A percentile compares a stretch with the other conserved stretches of the same genome.
Conservation (phyloP, 2,113 vertebrate species). For the Corvus moneduloides region DNA sequence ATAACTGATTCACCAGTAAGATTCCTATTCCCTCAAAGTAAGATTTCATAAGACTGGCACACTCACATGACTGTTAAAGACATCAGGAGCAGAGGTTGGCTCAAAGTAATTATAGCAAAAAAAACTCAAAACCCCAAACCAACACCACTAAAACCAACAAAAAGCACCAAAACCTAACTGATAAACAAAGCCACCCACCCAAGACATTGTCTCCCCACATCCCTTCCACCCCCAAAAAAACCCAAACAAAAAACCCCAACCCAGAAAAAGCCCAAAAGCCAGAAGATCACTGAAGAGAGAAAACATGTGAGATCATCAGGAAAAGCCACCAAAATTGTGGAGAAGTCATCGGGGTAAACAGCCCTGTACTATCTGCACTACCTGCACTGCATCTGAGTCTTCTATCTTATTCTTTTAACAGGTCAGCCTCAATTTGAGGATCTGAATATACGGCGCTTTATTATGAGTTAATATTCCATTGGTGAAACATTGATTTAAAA, state of each 20-base stretch:
- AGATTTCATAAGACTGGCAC: background rate
- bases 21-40: background rate
- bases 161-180: background rate
- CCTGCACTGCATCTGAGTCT: background rate
- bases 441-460: background rate
- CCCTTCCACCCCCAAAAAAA: accelerated
- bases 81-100: background rate
- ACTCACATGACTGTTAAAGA: background rate
- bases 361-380: background rate
- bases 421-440: background rate
- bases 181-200: background rate
- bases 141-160: background rate
- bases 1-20: background rate
- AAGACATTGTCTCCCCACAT: background rate
- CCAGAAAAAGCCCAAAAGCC: background rate
- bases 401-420: background rate
- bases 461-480: background rate
- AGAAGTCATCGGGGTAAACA: background rate
- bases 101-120: background rate
- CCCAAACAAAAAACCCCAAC: accelerated
- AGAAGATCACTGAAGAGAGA: background rate
- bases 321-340: background rate
- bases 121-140: background rate
- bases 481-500: background rate
- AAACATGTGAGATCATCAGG: background rate